Conservation (phyloP, 2,113 vertebrate species). For the Dasypus novemcinctus region DNA sequence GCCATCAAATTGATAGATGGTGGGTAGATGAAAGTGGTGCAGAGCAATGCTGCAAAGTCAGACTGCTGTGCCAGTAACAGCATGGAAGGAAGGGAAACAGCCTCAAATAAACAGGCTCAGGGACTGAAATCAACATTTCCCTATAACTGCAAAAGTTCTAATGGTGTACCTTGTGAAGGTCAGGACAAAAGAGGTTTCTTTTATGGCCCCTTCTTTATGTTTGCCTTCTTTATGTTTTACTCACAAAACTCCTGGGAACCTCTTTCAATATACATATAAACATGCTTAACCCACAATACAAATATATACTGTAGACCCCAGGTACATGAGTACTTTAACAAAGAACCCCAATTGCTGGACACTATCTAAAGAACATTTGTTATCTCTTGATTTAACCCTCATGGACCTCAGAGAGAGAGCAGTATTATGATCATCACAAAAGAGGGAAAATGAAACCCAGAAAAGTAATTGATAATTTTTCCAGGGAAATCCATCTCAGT, state of each 20-base stretch:
- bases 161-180: neutral
- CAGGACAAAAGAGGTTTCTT: neutral
- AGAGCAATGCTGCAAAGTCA: neutral
- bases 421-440: neutral
- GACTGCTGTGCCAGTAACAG: neutral
- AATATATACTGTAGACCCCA: neutral
- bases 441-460: neutral
- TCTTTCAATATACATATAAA: neutral
- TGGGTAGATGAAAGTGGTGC: neutral
- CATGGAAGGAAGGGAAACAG: neutral
- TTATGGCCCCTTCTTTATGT: neutral
- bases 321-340: neutral
- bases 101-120: neutral
- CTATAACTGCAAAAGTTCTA: neutral
- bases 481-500: neutral
- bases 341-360: neutral
- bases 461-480: neutral
- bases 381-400: neutral
- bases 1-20: neutral
- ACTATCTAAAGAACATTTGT: neutral
- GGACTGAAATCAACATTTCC: neutral
- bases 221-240: neutral
- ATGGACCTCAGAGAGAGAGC: neutral
- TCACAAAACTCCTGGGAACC: neutral
- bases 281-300: neutral